phyloP scores from a whole-genome alignment of 2,797 vertebrate species.

The Emydoidea blandingii region DNA sequence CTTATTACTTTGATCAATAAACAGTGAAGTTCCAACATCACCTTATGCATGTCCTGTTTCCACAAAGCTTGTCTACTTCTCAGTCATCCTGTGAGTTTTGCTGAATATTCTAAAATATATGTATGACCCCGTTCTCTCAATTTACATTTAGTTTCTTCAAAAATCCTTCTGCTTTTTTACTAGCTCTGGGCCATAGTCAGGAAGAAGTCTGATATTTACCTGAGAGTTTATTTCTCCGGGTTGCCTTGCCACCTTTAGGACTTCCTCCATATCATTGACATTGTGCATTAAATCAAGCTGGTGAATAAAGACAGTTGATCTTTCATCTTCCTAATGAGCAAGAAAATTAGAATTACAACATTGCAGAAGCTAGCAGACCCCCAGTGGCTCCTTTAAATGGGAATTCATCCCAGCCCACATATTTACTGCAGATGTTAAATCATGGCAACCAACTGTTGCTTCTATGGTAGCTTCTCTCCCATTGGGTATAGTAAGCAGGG shows the following conservation, averaged over 20 bases:
- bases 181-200: neutral
- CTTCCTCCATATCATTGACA: neutral
- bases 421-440: neutral
- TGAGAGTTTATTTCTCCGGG: neutral
- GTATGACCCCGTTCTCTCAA: accelerated
- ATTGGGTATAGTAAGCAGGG: neutral
- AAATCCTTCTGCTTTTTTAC: neutral
- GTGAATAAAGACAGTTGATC: neutral
- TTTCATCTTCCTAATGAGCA: neutral
- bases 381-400: neutral
- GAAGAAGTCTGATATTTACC: neutral
- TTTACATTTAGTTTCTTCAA: neutral
- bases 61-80: neutral
- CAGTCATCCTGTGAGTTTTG: neutral
- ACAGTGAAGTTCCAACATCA: neutral
- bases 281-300: neutral
- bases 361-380: neutral
- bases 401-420: neutral
- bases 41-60: neutral
- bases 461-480: neutral
- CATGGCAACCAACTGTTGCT: neutral
- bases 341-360: neutral
- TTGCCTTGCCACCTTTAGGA: neutral
- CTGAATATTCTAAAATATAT: neutral
- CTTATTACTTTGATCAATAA: neutral